Evolutionary conservation across 2,888 invertebrate species (phyloP).

Genomic region (Xanthorhoe designata): DNA sequence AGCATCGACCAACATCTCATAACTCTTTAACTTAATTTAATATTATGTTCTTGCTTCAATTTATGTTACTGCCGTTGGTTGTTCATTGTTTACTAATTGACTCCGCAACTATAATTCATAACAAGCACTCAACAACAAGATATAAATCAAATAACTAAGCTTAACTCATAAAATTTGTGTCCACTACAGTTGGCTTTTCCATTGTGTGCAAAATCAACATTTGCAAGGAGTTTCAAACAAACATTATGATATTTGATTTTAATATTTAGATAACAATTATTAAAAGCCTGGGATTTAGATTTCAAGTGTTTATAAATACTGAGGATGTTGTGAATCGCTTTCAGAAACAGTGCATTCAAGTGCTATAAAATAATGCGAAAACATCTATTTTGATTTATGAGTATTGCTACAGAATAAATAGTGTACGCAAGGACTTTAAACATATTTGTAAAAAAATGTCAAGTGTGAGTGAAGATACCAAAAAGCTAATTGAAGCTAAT

Average conservation of each 20-base stretch:
- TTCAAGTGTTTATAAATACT: constrained; percentile 22
- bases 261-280: constrained; percentile 9
- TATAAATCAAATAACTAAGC: background rate
- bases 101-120: background rate
- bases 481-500: background rate
- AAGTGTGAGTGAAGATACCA: background rate
- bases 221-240: constrained; percentile 7
- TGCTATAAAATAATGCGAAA: background rate
- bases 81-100: background rate
- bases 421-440: too few relatives aligned
- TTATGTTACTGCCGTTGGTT: constrained; percentile 2
- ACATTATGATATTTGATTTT: constrained; percentile 6
- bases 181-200: background rate
- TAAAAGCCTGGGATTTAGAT: constrained; percentile 1
- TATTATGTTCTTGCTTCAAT: background rate
- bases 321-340: constrained; percentile 4
- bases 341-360: constrained; percentile 7
- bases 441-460: too few relatives aligned
- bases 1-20: too few relatives aligned
- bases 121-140: background rate
- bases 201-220: constrained; percentile 1
- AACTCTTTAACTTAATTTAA: too few relatives aligned
- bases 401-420: too few relatives aligned
- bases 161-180: background rate
- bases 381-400: background rate